Evolutionary conservation across 2,797 vertebrate genomes (phyloP), one percentile per base, ranked within the genome.

Genomic region (Aulostomus chinensis): DNA sequence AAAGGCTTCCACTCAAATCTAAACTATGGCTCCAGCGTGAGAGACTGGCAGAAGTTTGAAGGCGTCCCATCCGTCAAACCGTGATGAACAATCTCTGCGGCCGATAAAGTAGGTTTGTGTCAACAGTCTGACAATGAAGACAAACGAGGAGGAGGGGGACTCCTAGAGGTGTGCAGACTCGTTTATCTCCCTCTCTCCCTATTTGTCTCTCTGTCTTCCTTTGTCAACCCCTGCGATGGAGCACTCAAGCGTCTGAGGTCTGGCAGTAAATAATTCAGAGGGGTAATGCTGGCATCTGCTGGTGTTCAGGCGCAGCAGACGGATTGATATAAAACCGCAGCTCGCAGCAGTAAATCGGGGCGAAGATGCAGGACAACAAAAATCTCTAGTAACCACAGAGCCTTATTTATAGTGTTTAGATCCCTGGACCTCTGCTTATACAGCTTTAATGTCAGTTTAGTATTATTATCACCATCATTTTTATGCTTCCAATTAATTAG

Each of bases 61-160:
- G 21, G 39, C 1, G 68, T 54, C 63, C 59, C 61, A 79, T 85
- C 78, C 73, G 81, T 86, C 79, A 81, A 60, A 45, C 47, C 65
- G 58, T 60, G 59, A 76, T 50, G 58, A 73, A 62, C 54, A 56
- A 39, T 78, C 70, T 78, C 70, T 38, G 43, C 68, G 72, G 71
- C 58, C 73, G 64, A 83, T 81, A 69, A 77, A 69, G 64, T 69
- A 72, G 66, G 45, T 77, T 70, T 70, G 68, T 82, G 81, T 82
- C 83, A 83, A 67, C 66, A 60, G 53, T 57, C 73, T 73, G 78
- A 80, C 81, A 76, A 83, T 84, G 80, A 85, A 86, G 81, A 85
- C 74, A 80, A 81, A 84, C 13, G 73, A 83, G 22, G 25, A 67
- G 34, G 62, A 70, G 59, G 59, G 53, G 20, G 47, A 52, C 30